Conservation (phyloP, 2,797 vertebrate genomes). For the Pterois miles region DNA sequence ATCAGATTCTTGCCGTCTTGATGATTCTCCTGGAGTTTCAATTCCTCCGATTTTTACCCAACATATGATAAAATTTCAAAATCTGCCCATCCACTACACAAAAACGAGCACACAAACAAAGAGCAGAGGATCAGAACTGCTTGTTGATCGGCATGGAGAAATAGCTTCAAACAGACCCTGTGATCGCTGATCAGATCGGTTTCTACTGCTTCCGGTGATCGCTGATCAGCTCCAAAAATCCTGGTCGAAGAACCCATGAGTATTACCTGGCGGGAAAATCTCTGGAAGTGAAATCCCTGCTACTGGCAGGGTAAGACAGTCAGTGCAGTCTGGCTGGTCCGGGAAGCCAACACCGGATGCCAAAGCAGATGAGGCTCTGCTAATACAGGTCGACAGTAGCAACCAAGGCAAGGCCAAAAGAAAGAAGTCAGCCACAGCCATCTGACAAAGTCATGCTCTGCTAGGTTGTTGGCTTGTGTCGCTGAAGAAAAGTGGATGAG, state of each 20-base stretch:
- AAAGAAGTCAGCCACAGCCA: neutral
- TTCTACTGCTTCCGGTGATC: neutral
- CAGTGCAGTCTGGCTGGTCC: conserved; percentile 1
- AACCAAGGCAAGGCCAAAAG: neutral
- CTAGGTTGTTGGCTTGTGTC: neutral
- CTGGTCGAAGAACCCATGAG: neutral
- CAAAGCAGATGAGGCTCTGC: conserved; percentile 13
- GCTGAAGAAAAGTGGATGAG: neutral
- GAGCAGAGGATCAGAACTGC: neutral
- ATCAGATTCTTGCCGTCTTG: no score
- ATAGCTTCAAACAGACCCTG: neutral
- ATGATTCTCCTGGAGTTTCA: neutral
- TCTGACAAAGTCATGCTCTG: neutral
- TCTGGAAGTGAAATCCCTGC: neutral
- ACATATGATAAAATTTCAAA: neutral
- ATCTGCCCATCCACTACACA: neutral
- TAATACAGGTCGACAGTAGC: neutral
- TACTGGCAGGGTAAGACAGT: neutral
- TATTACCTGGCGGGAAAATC: neutral
- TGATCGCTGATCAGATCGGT: neutral
- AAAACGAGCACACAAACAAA: neutral
- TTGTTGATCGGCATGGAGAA: neutral
- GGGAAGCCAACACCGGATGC: conserved; percentile 11
- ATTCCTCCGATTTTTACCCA: neutral
- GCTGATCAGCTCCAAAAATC: neutral